phyloP scores from a whole-genome alignment of 2,113 vertebrate genomes.

The Caranx melampygus region DNA sequence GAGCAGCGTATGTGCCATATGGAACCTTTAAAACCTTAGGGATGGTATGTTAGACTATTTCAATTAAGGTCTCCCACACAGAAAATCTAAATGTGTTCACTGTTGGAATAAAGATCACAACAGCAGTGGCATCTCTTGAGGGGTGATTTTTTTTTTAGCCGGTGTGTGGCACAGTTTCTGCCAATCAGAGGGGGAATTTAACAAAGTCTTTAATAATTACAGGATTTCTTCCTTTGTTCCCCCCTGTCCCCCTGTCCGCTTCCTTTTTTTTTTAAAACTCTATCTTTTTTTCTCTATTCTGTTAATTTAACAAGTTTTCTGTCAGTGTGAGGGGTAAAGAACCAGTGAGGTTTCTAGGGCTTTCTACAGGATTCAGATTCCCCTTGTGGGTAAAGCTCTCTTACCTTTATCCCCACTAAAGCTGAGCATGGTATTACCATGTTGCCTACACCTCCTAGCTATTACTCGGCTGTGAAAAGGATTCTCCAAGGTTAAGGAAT shows the following conservation, averaged over 20 bases:
- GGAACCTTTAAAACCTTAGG: slow-evolving; percentile 14
- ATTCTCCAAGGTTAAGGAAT: slow-evolving; percentile 69
- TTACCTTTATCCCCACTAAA: slow-evolving; percentile 57
- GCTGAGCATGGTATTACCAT: slow-evolving; percentile 56
- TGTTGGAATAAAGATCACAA: slow-evolving; percentile 31
- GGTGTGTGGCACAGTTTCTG: slow-evolving; percentile 29
- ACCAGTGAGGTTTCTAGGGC: slow-evolving; percentile 16
- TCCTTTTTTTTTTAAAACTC: neutral
- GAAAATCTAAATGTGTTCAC: slow-evolving; percentile 39
- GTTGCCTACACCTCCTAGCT: slow-evolving; percentile 49
- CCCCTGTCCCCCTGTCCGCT: too few relatives aligned
- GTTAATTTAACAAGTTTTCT: slow-evolving; percentile 27
- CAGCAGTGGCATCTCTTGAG: slow-evolving; percentile 33
- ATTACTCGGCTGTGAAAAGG: slow-evolving; percentile 47
- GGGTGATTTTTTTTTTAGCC: slow-evolving; percentile 10
- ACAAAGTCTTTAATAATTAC: slow-evolving; percentile 20
- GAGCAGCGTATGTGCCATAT: neutral
- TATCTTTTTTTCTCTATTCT: neutral
- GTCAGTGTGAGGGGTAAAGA: slow-evolving; percentile 3
- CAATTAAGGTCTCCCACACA: slow-evolving; percentile 30
- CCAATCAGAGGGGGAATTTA: neutral
- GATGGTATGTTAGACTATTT: slow-evolving; percentile 24
- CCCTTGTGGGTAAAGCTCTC: slow-evolving; percentile 46
- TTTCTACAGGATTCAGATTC: slow-evolving; percentile 45
- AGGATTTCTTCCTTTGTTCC: neutral